phyloP scores from a whole-genome alignment of 2,113 vertebrate species.

The Sclerurus mexicanus region DNA sequence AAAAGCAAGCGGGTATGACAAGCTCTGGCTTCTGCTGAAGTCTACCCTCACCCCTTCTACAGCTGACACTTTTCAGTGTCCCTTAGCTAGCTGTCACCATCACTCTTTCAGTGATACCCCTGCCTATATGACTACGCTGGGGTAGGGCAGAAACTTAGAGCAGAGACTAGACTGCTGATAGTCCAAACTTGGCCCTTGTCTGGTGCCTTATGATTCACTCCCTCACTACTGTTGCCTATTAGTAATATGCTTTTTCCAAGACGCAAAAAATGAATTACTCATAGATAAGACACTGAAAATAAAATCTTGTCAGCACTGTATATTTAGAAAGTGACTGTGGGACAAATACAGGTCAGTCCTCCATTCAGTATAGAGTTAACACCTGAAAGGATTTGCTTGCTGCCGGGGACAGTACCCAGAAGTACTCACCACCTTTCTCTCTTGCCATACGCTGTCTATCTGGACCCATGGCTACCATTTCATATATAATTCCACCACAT shows the following conservation, averaged over 20 bases:
- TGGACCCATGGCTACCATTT: background rate
- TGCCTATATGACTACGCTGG: background rate
- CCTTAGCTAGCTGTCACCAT: conserved; percentile 16
- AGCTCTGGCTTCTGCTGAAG: background rate
- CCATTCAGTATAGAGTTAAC: background rate
- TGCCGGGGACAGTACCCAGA: background rate
- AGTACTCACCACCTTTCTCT: background rate
- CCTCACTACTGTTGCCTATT: conserved; percentile 44
- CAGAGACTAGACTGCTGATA: background rate
- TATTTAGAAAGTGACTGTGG: conserved; percentile 41
- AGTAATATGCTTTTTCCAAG: conserved; percentile 46
- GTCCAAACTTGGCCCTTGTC: conserved; percentile 25
- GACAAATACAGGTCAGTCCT: conserved; percentile 5
- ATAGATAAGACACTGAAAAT: conserved; percentile 48
- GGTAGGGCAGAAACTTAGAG: background rate
- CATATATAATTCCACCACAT: background rate
- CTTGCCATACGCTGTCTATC: background rate
- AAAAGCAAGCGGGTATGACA: background rate
- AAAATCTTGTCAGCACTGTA: conserved; percentile 33
- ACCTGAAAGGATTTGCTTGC: conserved; percentile 11
- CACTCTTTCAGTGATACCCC: background rate
- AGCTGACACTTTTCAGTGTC: background rate
- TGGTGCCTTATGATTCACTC: conserved; percentile 43
- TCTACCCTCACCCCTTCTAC: background rate
- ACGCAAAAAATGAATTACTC: conserved; percentile 53